These are phyloP conservation scores for Bombus ignitus DNA, from an alignment of 1,140 invertebrate genomes.

Conservation along the genomic window DNA sequence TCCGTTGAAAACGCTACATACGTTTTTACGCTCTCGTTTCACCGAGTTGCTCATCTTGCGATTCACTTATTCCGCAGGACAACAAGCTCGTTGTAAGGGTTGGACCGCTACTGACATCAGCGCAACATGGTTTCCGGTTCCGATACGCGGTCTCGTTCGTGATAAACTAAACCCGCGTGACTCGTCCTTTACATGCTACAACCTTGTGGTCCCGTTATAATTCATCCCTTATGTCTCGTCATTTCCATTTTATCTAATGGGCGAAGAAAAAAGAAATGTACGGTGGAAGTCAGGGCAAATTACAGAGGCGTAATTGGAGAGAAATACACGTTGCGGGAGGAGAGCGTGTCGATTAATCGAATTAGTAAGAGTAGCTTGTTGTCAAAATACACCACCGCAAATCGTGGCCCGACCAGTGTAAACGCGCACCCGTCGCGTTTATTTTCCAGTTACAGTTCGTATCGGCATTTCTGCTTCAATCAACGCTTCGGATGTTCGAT, in stretches of 20 bases:
- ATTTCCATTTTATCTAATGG: not conserved
- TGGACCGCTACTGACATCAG: not conserved
- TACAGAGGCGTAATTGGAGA: constrained; percentile 4
- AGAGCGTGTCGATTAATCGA: constrained; percentile 28
- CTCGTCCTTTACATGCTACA: not conserved
- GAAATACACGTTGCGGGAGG: not conserved
- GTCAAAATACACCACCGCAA: constrained; percentile 49
- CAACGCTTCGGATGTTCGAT: constrained; percentile 39
- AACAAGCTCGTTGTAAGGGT: too few species aligned
- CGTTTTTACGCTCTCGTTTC: constrained; percentile 26
- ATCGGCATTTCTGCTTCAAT: constrained; percentile 49
- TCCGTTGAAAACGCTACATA: not conserved
- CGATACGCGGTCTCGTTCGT: constrained; percentile 44
- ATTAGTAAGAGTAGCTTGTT: constrained; percentile 40
- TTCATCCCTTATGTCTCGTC: not conserved
- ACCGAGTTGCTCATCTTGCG: not conserved
- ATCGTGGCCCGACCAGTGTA: constrained; percentile 33
- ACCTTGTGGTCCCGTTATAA: not conserved
- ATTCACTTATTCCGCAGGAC: constrained; percentile 14
- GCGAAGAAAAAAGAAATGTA: not conserved
- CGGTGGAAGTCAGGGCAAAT: too few species aligned
- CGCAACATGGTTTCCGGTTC: constrained; percentile 48
- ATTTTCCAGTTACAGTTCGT: constrained; percentile 49
- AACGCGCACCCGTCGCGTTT: constrained; percentile 31
- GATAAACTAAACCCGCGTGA: constrained; percentile 41